Percentiles rank a stretch among this genome's conserved stretches.
Conservation (phyloP, 2,113 vertebrate species). For the Anoplopoma fimbria region DNA sequence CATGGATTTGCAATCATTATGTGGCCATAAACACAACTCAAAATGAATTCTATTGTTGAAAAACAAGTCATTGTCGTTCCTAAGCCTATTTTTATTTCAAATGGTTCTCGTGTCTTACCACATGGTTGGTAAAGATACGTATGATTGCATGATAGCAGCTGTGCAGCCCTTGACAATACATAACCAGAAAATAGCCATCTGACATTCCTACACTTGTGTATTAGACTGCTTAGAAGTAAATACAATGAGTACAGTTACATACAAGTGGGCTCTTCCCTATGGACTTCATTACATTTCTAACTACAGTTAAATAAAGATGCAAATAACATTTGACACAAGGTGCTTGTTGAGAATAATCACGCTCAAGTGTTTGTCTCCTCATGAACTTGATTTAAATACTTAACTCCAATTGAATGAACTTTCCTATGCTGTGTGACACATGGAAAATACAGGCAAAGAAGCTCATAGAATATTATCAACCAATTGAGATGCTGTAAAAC, state of each 20-base stretch:
- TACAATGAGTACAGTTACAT: constrained; percentile 1
- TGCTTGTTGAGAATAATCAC: constrained; percentile 2
- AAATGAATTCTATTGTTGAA: background rate
- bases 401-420: constrained; percentile 35
- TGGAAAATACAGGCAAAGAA: constrained; percentile 1
- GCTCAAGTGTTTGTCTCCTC: constrained; percentile 21
- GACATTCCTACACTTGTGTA: no score
- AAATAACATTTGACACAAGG: constrained; percentile 42
- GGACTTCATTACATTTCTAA: constrained; percentile 19
- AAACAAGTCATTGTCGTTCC: background rate
- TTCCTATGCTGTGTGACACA: background rate
- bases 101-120: background rate
- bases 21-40: no score
- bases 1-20: no score
- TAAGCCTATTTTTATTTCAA: background rate
- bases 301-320: constrained; percentile 11
- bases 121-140: background rate
- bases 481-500: constrained; percentile 29
- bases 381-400: constrained; percentile 51
- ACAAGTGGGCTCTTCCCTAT: constrained; percentile 11
- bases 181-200: no score
- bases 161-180: no score
- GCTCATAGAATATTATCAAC: constrained; percentile 22
- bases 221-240: background rate
- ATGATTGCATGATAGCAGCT: no score